These are phyloP conservation scores for Perca fluviatilis DNA, from an alignment of 2,113 vertebrate species.

Conservation along the genomic window DNA sequence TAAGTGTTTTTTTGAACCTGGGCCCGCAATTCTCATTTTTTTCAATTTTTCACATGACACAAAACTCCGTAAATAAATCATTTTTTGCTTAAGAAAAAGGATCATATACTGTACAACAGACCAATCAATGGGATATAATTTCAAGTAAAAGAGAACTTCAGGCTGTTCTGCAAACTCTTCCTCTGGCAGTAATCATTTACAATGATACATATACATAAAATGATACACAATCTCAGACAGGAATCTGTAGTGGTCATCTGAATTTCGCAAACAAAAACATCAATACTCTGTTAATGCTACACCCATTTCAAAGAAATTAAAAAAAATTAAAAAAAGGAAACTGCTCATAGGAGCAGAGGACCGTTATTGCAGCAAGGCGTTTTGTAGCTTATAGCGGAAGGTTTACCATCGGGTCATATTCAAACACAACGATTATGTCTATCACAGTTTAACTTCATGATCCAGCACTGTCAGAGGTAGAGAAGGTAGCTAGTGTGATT, in stretches of 20 bases:
- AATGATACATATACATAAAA: conserved; percentile 38
- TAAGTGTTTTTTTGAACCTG: too few relatives aligned
- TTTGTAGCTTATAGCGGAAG: conserved; percentile 51
- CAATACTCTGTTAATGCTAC: conserved; percentile 23
- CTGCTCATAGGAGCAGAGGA: conserved; percentile 5
- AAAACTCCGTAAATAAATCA: conserved; percentile 3
- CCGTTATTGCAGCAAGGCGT: conserved; percentile 36
- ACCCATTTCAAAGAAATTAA: too few relatives aligned
- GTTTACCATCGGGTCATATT: conserved; percentile 16
- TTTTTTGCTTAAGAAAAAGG: conserved; percentile 8
- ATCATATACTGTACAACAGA: conserved; percentile 11
- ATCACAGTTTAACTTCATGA: conserved; percentile 35
- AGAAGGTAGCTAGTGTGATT: neutral
- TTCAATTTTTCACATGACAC: conserved; percentile 30
- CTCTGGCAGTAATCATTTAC: conserved; percentile 26
- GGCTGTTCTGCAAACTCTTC: conserved; percentile 9
- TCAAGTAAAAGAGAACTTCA: conserved; percentile 29
- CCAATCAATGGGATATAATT: conserved; percentile 21
- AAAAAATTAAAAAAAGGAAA: conserved; percentile 7
- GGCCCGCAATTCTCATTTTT: too few relatives aligned
- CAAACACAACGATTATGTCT: neutral
- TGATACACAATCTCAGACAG: conserved; percentile 9
- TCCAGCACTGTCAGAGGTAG: conserved; percentile 26
- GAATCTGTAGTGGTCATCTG: conserved; percentile 64
- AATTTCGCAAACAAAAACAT: conserved; percentile 42